These are phyloP conservation scores for Aurelia aurita complex sp. Pacific DNA, from an alignment of 30 jellyfish, hydroid and myxozoan genomes.

Conservation along the genomic window DNA sequence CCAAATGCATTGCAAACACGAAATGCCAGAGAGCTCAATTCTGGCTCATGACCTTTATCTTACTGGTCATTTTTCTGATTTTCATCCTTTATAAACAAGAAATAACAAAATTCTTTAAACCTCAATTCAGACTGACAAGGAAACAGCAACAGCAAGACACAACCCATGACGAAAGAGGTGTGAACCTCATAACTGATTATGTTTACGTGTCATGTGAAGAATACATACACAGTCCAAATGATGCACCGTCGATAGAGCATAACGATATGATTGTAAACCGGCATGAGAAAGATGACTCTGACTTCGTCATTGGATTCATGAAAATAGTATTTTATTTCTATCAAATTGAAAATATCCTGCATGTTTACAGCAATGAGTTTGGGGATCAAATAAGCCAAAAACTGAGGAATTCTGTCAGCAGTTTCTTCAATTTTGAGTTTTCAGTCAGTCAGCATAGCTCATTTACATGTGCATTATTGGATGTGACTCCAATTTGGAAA, in stretches of 20 bases:
- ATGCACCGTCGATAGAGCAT: background rate
- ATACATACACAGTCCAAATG: no score
- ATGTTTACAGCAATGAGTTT: background rate
- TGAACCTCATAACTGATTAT: background rate
- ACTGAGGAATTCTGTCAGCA: constrained; percentile 1
- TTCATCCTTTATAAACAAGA: background rate
- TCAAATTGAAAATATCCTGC: constrained; percentile 32
- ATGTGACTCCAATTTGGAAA: constrained; percentile 13
- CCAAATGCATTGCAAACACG: background rate
- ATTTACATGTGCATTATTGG: background rate
- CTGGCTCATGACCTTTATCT: background rate
- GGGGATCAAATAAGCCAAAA: background rate
- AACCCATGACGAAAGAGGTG: background rate
- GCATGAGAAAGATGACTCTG: background rate
- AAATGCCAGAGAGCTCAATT: background rate
- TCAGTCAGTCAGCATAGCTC: constrained; percentile 1
- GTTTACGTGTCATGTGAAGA: background rate
- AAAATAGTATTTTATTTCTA: constrained; percentile 48
- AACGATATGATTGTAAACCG: background rate
- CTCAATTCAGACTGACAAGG: background rate
- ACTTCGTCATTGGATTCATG: constrained; percentile 9
- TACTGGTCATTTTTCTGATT: background rate
- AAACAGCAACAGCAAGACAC: background rate
- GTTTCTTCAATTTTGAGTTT: constrained; percentile 23
- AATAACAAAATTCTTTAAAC: background rate